Conservation (phyloP, 2,797 vertebrate species). For the Bovichtus diacanthus region DNA sequence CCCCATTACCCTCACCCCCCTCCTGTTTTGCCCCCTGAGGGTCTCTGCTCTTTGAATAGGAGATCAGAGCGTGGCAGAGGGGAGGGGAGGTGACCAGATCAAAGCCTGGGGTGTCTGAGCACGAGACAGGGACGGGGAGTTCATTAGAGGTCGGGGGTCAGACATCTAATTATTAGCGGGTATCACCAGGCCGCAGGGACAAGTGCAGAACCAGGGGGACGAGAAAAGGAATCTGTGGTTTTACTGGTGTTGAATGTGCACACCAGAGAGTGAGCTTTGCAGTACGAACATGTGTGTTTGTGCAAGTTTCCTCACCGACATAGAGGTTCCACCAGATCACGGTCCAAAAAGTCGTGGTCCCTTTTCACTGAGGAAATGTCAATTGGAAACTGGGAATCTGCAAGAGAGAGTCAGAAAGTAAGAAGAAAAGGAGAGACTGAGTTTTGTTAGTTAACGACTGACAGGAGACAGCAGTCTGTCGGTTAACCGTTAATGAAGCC, state of each 20-base stretch:
- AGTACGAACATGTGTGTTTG: background rate
- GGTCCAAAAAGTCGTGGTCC: slow-evolving; percentile 96
- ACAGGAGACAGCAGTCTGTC: slow-evolving; percentile 32
- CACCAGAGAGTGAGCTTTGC: background rate
- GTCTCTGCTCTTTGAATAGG: slow-evolving; percentile 76
- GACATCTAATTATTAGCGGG: slow-evolving; percentile 71
- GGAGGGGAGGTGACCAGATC: slow-evolving; percentile 66
- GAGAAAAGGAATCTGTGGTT: slow-evolving; percentile 6
- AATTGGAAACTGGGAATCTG: slow-evolving; percentile 94
- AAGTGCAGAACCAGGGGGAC: slow-evolving; percentile 5
- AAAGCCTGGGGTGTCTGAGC: slow-evolving; percentile 62
- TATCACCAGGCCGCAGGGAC: slow-evolving; percentile 40
- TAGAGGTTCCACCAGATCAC: slow-evolving; percentile 95
- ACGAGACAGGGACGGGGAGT: slow-evolving; percentile 66
- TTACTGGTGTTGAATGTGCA: slow-evolving; percentile 9
- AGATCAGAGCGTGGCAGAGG: slow-evolving; percentile 78
- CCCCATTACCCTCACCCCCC: slow-evolving; percentile 28
- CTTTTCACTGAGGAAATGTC: slow-evolving; percentile 94
- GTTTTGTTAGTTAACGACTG: slow-evolving; percentile 36
- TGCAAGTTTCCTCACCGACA: slow-evolving; percentile 87
- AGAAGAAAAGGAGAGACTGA: background rate
- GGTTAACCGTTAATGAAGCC: slow-evolving; percentile 20
- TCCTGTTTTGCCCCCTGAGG: slow-evolving; percentile 63
- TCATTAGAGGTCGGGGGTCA: slow-evolving; percentile 78
- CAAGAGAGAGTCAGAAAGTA: background rate